These are phyloP conservation scores for Drepanosiphum platanoidis DNA, from an alignment of 2,888 invertebrate genomes.

Conservation along the genomic window DNA sequence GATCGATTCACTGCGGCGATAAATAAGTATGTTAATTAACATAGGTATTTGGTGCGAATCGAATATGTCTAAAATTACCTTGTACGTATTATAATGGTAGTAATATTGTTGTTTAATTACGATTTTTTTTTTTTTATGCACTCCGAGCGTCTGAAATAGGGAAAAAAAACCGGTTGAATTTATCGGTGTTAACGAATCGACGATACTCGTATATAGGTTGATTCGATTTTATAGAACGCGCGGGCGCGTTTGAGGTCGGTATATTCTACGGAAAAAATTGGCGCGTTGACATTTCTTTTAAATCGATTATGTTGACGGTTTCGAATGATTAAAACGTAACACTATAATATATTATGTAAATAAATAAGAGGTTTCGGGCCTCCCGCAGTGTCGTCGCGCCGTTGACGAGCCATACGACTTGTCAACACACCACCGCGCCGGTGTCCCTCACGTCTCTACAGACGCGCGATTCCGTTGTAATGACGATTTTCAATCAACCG, in stretches of 20 bases:
- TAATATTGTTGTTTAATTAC: not conserved
- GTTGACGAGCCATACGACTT: no score
- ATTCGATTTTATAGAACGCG: not conserved
- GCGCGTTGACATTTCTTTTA: not conserved
- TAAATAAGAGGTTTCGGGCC: no score
- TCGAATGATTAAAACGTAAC: no score
- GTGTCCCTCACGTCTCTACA: no score
- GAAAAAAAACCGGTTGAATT: not conserved
- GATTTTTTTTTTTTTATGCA: not conserved
- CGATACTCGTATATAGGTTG: not conserved
- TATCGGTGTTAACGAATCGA: not conserved
- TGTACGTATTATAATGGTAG: no score
- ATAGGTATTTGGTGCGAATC: slow-evolving; percentile 17
- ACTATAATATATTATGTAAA: no score
- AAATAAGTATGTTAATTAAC: slow-evolving; percentile 31
- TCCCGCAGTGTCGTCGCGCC: no score
- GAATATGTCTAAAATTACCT: not conserved
- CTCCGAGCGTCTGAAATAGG: not conserved
- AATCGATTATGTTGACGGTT: not conserved
- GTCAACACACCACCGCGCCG: no score
- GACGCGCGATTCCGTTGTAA: no score
- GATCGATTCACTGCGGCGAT: not conserved
- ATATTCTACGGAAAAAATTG: not conserved
- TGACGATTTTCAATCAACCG: no score
- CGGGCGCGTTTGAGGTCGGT: not conserved